These are phyloP conservation scores for Gibbula magus DNA, from an alignment of 2,888 invertebrate species.

Conservation along the genomic window DNA sequence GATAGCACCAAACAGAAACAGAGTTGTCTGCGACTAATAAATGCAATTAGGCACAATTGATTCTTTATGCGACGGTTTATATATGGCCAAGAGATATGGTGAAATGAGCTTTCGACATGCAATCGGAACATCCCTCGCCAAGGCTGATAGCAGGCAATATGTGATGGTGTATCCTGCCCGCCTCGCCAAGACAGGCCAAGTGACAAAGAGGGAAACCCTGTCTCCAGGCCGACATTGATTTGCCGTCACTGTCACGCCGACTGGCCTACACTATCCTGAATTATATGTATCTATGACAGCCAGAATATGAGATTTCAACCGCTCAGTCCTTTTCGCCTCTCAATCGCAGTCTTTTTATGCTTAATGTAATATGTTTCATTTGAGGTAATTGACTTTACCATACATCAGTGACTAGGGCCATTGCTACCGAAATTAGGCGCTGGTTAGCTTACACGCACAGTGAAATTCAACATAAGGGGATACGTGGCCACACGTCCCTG, in stretches of 20 bases:
- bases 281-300: background rate
- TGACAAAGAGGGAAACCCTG: constrained; percentile 7
- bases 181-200: background rate
- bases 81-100: background rate
- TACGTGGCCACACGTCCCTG: too few species aligned
- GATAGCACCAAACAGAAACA: background rate
- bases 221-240: background rate
- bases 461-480: background rate
- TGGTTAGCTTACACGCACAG: background rate
- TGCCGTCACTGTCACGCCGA: background rate
- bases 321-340: background rate
- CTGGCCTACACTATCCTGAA: background rate
- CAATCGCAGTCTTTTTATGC: background rate
- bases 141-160: background rate
- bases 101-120: constrained; percentile 19
- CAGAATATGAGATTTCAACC: background rate
- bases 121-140: constrained; percentile 2
- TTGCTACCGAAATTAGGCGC: background rate
- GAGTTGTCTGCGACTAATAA: constrained; percentile 22
- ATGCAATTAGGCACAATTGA: constrained; percentile 32
- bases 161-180: background rate
- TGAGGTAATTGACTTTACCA: background rate
- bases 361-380: background rate
- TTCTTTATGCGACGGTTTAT: constrained; percentile 21
- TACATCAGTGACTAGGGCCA: background rate